Evolutionary conservation across 92 coral and sea anemone genomes (phyloP).

Genomic region (Zoanthus solanderi): DNA sequence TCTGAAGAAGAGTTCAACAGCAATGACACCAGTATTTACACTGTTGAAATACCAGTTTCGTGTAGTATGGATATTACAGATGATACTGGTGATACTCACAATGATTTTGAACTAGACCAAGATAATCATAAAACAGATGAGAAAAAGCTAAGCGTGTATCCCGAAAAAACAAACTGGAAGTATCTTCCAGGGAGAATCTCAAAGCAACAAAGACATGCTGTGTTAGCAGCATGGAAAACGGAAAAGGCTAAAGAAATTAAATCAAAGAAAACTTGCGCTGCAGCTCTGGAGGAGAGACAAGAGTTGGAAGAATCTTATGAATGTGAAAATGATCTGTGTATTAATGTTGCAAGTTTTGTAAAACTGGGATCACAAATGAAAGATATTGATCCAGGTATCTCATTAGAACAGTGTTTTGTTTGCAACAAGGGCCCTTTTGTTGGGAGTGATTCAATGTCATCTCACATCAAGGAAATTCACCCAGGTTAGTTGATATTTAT

Average conservation of each 20-base stretch:
- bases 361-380: conserved; percentile 34
- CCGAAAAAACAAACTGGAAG: neutral
- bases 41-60: conserved; percentile 24
- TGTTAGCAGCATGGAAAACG: conserved; percentile 19
- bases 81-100: neutral
- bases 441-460: neutral
- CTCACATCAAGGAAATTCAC: conserved; percentile 9
- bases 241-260: neutral
- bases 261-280: neutral
- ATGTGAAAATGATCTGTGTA: conserved; percentile 17
- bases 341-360: conserved; percentile 35
- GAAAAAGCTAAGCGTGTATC: neutral
- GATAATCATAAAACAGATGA: neutral
- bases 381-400: conserved; percentile 10
- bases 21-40: conserved; percentile 4
- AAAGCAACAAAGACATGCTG: conserved; percentile 27
- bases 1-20: conserved; percentile 16
- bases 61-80: neutral
- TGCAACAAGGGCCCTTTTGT: conserved; percentile 18
- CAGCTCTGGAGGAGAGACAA: conserved; percentile 1
- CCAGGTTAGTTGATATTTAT: conserved; percentile 15
- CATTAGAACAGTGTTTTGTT: conserved; percentile 17
- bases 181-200: conserved; percentile 27
- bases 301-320: neutral
- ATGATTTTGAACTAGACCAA: neutral